Conservation (phyloP, 2,113 vertebrate genomes). For the Myiagra hebetior region DNA sequence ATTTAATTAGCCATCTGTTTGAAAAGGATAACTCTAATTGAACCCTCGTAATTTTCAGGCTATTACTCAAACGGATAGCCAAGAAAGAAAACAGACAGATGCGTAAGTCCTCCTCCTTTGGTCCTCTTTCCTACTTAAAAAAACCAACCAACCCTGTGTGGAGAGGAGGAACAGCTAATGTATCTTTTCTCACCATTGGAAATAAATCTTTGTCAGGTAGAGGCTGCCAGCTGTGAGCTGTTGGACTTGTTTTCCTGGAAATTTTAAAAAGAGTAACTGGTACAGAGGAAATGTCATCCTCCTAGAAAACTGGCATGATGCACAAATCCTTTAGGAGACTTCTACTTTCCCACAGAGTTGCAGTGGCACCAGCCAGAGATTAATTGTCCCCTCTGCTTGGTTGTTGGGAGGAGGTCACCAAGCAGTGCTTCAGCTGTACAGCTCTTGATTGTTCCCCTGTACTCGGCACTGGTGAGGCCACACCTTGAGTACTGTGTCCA, state of each 20-base stretch:
- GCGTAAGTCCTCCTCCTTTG: not conserved
- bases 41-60: not conserved
- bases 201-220: not conserved
- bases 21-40: not conserved
- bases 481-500: not conserved
- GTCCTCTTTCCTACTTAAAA: not conserved
- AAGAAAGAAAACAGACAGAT: not conserved
- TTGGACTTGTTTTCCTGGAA: not conserved
- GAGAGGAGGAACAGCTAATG: not conserved
- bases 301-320: not conserved
- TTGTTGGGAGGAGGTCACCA: not conserved
- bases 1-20: slow-evolving; percentile 24
- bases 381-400: not conserved
- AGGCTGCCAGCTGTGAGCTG: not conserved
- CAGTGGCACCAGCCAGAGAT: not conserved
- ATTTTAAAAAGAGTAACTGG: not conserved
- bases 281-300: not conserved
- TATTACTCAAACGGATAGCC: not conserved
- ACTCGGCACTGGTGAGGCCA: not conserved
- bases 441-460: not conserved
- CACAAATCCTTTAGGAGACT: not conserved
- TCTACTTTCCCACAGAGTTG: not conserved
- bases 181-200: not conserved
- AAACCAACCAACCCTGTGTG: not conserved
- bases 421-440: not conserved